phyloP scores from a whole-genome alignment of 2,888 invertebrate genomes.

The Euplagia quadripunctaria region DNA sequence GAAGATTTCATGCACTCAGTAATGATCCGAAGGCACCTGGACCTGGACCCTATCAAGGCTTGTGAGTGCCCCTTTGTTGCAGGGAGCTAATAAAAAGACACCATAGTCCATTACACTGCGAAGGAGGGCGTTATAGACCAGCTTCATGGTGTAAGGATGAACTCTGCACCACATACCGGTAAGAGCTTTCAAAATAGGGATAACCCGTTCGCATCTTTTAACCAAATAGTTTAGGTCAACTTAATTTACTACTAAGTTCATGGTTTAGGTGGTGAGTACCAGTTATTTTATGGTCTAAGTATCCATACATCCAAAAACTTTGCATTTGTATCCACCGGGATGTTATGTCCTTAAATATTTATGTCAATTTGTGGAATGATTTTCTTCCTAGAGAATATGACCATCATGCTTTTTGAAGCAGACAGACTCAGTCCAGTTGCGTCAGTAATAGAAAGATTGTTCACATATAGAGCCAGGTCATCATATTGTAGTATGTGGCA shows the following conservation, averaged over 20 bases:
- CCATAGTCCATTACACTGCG: not conserved
- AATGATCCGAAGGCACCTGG: not conserved
- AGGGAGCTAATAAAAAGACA: not conserved
- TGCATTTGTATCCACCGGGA: too few relatives aligned
- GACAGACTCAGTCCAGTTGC: too few relatives aligned
- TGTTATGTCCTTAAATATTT: too few relatives aligned
- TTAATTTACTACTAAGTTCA: too few relatives aligned
- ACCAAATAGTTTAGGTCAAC: not conserved
- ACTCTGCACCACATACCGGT: not conserved
- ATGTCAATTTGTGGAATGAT: too few relatives aligned
- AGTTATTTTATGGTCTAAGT: too few relatives aligned
- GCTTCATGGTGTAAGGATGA: not conserved
- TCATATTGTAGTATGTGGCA: too few relatives aligned
- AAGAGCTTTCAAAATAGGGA: not conserved
- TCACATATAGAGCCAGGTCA: too few relatives aligned
- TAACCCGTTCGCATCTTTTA: not conserved
- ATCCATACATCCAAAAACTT: too few relatives aligned
- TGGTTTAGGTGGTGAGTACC: not conserved
- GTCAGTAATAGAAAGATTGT: too few relatives aligned
- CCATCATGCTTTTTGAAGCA: too few relatives aligned
- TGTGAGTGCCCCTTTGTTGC: not conserved
- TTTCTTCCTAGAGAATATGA: too few relatives aligned
- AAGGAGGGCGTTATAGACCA: not conserved
- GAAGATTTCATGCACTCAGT: not conserved
- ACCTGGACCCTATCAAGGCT: not conserved